Evolutionary conservation across 2,113 vertebrate genomes (phyloP), one percentile per base, ranked within the genome.

Genomic region (Syrmaticus mikado): DNA sequence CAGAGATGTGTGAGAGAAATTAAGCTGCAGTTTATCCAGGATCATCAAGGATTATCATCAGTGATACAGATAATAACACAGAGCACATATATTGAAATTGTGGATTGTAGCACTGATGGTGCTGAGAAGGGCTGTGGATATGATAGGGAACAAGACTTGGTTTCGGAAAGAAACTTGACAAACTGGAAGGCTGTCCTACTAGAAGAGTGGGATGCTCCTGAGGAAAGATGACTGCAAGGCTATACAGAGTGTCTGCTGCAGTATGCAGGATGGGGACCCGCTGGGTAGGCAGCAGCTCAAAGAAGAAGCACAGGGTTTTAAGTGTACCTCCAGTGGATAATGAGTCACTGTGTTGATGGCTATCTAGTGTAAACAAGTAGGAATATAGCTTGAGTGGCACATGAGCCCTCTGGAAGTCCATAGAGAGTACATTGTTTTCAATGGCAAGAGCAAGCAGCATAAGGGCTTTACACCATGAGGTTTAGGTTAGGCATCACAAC

Each of bases 11-110:
- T 16, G 5, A 27, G 11, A 18, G 30, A 40, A 38, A 41, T 20
- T 6, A 6, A 27, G 32, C 40, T 28, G 70, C 1, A 0, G 5
- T 6, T 78, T 2, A 1, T 14, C 19, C 46, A 8, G 24, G 3
- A 34, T 43, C 52, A 2, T 8, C 61, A 6, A 10, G 45, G n/a
- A 3, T 46, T 22, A 45, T 13, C 57, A 32, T 18, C 61, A 3
- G 24, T 2, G 27, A 6, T 22, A 13, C 3, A 50, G 12, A 3
- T 8, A 70, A 25, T 3, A 52, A n/a, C 45, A 18, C 25, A 45
- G 19, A 52, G 30, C 50, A 8, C 0, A 0, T 19, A 14, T 16
- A 25, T 14, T 30, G 16, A 9, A 6, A 8, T 9, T 18, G 34
- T 62, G 71, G 21, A 1, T 43, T 15, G 8, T 34, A 13, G 18